phyloP scores from a whole-genome alignment of 2,797 vertebrate species.

The Sorex maritimensis region DNA sequence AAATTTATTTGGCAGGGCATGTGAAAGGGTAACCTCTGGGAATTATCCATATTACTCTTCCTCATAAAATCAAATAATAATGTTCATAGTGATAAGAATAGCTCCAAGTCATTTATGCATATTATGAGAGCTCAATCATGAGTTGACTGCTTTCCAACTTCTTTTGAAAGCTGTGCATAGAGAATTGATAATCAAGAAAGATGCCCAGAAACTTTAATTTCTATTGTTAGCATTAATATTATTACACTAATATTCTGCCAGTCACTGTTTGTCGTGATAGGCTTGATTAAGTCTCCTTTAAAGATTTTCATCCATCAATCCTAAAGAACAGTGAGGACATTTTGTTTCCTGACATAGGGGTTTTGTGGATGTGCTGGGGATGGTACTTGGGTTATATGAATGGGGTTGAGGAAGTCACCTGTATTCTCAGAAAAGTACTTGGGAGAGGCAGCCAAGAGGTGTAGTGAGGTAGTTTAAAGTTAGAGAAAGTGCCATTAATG shows the following conservation, averaged over 20 bases:
- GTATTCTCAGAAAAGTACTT: background rate
- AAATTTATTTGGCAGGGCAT: conserved; percentile 79
- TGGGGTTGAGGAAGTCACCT: background rate
- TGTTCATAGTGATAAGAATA: conserved; percentile 71
- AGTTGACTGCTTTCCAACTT: conserved; percentile 59
- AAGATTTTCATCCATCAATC: background rate
- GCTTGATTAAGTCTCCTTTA: background rate
- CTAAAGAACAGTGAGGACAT: background rate
- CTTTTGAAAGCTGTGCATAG: background rate
- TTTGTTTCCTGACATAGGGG: background rate
- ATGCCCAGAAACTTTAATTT: background rate
- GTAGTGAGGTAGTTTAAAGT: background rate
- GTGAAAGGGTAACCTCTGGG: conserved; percentile 29
- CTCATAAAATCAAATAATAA: conserved; percentile 70
- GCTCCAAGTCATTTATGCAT: conserved; percentile 74
- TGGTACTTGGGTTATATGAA: background rate
- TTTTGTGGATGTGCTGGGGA: background rate
- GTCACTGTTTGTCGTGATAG: background rate
- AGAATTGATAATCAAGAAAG: conserved; percentile 48
- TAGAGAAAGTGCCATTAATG: background rate
- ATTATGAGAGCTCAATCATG: conserved; percentile 49
- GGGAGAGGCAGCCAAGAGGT: background rate
- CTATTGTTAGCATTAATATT: background rate
- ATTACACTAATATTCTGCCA: background rate
- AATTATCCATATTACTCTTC: conserved; percentile 70